A percentile compares a stretch with the other conserved stretches of the same genome.
These are phyloP conservation scores for Graphium colonna DNA, from an alignment of 2,888 invertebrate species.

Conservation along the genomic window DNA sequence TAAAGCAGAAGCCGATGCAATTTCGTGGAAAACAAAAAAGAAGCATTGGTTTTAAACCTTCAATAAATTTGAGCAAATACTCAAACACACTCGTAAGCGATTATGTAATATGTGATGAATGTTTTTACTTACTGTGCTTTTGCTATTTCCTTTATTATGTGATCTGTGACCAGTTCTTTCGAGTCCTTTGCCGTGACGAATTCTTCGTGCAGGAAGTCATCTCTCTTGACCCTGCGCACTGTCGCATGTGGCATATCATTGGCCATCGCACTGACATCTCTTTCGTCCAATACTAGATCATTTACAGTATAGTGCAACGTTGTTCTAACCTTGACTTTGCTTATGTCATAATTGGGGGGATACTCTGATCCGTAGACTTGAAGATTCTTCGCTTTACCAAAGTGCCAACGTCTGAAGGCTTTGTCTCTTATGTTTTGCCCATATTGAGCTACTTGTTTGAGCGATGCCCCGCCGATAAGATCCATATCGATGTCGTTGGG, in stretches of 20 bases:
- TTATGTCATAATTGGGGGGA: constrained; percentile 51
- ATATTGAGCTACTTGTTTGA: constrained; percentile 59
- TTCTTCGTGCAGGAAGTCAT: constrained; percentile 48
- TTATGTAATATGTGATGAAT: too few species aligned
- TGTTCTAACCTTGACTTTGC: constrained; percentile 41
- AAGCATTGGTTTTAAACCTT: too few species aligned
- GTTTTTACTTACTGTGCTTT: constrained; percentile 17
- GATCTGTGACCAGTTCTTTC: constrained; percentile 52
- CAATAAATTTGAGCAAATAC: too few species aligned
- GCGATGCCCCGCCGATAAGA: constrained; percentile 41
- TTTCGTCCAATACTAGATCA: constrained; percentile 46
- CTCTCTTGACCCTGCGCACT: constrained; percentile 46
- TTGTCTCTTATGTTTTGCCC: constrained; percentile 58
- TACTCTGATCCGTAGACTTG: constrained; percentile 37
- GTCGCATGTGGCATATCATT: constrained; percentile 45
- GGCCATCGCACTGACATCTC: constrained; percentile 53
- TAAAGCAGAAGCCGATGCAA: too few species aligned
- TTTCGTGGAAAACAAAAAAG: too few species aligned
- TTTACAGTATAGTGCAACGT: constrained; percentile 55
- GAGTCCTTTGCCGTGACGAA: constrained; percentile 44
- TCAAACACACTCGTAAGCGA: too few species aligned
- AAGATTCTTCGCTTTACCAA: constrained; percentile 40
- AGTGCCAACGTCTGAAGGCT: constrained; percentile 51
- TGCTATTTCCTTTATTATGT: constrained; percentile 37
- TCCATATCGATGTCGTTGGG: constrained; percentile 11